Evolutionary conservation across 2,797 vertebrate species (phyloP).

Genomic region (Arrhamphus sclerolepis): DNA sequence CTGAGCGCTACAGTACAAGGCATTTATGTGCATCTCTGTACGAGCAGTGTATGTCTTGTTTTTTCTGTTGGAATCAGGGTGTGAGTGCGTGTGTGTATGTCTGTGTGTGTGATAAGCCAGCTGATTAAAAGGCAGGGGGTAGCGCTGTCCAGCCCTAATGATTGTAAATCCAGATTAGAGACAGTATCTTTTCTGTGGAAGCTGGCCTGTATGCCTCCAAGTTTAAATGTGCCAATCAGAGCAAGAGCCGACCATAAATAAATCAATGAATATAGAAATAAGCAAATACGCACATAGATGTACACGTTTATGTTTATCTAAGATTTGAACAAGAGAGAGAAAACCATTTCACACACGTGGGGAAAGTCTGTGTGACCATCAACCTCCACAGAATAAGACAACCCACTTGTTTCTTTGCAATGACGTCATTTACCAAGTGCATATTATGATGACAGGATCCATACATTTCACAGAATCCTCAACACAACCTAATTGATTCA

Average conservation of each 20-base stretch:
- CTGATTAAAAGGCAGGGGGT: constrained; percentile 38
- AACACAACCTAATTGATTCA: no score
- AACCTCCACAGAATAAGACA: no score
- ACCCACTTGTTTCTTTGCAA: no score
- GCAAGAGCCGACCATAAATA: constrained; percentile 2
- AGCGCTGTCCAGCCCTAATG: constrained; percentile 32
- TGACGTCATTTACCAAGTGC: no score
- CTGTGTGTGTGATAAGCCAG: constrained; percentile 34
- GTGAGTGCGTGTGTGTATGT: constrained; percentile 20
- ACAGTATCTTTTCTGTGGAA: constrained; percentile 35
- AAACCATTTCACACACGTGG: background rate
- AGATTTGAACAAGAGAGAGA: background rate
- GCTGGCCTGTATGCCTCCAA: constrained; percentile 33
- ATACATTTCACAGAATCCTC: constrained; percentile 24
- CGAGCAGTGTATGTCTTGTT: background rate
- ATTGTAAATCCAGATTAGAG: constrained; percentile 66
- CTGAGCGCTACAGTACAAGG: constrained; percentile 27
- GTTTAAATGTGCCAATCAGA: constrained; percentile 42
- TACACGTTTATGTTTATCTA: background rate
- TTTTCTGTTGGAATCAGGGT: constrained; percentile 18
- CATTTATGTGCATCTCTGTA: constrained; percentile 14
- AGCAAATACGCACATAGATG: no score
- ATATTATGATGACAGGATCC: constrained; percentile 1
- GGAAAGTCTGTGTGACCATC: background rate
- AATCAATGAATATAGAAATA: no score